A percentile compares a stretch with the other conserved stretches of the same genome.
Evolutionary conservation across 2,888 invertebrate genomes (phyloP).

Genomic region (Troides aeacus): DNA sequence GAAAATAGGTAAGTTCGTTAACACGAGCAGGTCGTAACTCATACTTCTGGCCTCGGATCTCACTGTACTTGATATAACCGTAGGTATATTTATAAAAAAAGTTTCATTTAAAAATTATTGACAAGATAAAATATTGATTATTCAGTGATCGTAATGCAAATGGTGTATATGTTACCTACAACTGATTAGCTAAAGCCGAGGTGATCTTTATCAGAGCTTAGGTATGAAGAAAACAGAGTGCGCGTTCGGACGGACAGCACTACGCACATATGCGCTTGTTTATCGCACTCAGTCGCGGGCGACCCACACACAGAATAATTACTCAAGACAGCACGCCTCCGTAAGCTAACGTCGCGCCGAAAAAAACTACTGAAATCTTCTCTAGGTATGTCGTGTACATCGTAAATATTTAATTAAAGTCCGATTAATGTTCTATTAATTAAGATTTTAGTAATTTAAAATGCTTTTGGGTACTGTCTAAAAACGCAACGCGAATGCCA

Average conservation of each 20-base stretch:
- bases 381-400: slow-evolving; percentile 48
- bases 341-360: slow-evolving; percentile 12
- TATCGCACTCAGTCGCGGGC: slow-evolving; percentile 47
- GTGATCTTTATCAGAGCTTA: slow-evolving; percentile 55
- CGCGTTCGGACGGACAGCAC: slow-evolving; percentile 46
- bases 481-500: slow-evolving; percentile 19
- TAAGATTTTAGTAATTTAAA: too few species aligned
- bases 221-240: slow-evolving; percentile 49
- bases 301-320: background rate
- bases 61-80: too few species aligned
- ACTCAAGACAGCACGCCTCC: slow-evolving; percentile 29
- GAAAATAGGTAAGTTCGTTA: too few species aligned
- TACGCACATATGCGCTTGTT: slow-evolving; percentile 47
- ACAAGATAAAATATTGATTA: too few species aligned
- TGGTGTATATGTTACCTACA: slow-evolving; percentile 44
- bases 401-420: too few species aligned
- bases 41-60: too few species aligned
- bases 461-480: background rate
- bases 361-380: slow-evolving; percentile 39
- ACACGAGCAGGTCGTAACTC: too few species aligned
- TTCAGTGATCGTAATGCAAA: background rate
- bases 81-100: too few species aligned
- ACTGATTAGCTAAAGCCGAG: slow-evolving; percentile 53
- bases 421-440: too few species aligned
- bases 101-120: too few species aligned